phyloP scores from a whole-genome alignment of 1,140 invertebrate genomes.

The Portunus trituberculatus region DNA sequence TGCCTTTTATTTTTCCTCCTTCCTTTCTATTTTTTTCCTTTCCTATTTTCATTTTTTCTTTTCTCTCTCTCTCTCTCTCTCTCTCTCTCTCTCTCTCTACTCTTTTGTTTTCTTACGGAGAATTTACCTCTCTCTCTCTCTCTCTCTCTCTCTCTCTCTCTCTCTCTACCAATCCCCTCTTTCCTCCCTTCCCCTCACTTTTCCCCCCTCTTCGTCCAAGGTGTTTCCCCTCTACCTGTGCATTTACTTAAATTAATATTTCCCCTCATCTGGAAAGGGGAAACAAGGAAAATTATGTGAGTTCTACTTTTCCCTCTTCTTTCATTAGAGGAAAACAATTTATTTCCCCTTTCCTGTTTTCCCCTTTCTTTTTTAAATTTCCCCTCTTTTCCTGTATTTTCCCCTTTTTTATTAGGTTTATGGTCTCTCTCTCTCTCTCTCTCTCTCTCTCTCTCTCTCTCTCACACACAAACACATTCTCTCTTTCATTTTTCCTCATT shows the following conservation, averaged over 20 bases:
- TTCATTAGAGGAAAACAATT: no score
- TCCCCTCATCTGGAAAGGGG: no score
- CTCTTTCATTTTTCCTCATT: background rate
- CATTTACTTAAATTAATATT: background rate
- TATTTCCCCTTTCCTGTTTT: background rate
- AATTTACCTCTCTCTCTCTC: background rate
- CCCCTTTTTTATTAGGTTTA: background rate
- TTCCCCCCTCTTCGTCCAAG: background rate
- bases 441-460: background rate
- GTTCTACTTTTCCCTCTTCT: no score
- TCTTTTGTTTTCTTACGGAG: background rate
- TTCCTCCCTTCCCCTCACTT: background rate
- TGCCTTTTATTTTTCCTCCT: background rate
- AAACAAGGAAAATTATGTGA: no score
- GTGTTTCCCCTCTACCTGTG: background rate
- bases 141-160: background rate
- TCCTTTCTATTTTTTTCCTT: background rate
- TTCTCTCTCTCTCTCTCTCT: background rate
- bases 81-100: background rate
- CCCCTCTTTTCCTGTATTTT: background rate
- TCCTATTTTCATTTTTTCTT: background rate
- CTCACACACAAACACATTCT: no score
- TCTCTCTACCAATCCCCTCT: background rate
- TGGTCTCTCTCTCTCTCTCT: no score
- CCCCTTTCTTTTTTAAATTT: background rate